Base-by-base conservation (phyloP, 2,888 invertebrate species). In the Drosophila eohydei region DNA sequence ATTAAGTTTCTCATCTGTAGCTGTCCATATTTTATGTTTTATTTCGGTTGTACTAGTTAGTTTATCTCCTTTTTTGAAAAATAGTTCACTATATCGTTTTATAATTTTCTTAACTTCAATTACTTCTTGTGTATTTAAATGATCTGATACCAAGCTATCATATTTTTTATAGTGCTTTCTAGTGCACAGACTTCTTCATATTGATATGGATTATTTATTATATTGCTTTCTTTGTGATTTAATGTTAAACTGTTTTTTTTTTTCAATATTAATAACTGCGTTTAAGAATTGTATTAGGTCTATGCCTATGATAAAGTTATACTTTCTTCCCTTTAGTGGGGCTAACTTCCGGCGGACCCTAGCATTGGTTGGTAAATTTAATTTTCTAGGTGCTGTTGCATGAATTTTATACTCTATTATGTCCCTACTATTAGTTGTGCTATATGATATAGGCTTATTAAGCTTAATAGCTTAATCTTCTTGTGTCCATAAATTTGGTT, bases 11-110 rank as follows among this genome's bases (percentile, higher is more conserved):
- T 54, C 54, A 8, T 54, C 40, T 28, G 40, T 54, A 26, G 54
- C 41, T 28, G 54, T 54, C 30, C 54, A 41, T 41, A 54, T 54
- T 38, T 58, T 9, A 38, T 38, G 38, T 38, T 38, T 9, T 38
- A 38, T 12, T 38, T 38, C 38, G 9, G 21, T 21, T 21, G 21
- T 21, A 21, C 21, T 21, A 21, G 21, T 21, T 21, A 21, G 21
- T 21, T 21, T 21, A 21, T 21, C 21, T 21, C 21, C 21, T 21
- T 21, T 1, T 21, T 21, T 21, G 21, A 21, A 21, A 21, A 21
- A 21, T 21, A 21, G 21, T 21, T 21, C 1, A 21, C 21, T 21
- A 21, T 21, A 21, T 21, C 1, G 21, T 1, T 21, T 21, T 1
- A 21, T 1, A 21, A 21, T 21, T 21, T 21, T 21, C 21, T 21